A percentile compares a stretch with the other conserved stretches of the same genome.
Conservation (phyloP, 2,113 vertebrate genomes). For the Anseranas semipalmata region DNA sequence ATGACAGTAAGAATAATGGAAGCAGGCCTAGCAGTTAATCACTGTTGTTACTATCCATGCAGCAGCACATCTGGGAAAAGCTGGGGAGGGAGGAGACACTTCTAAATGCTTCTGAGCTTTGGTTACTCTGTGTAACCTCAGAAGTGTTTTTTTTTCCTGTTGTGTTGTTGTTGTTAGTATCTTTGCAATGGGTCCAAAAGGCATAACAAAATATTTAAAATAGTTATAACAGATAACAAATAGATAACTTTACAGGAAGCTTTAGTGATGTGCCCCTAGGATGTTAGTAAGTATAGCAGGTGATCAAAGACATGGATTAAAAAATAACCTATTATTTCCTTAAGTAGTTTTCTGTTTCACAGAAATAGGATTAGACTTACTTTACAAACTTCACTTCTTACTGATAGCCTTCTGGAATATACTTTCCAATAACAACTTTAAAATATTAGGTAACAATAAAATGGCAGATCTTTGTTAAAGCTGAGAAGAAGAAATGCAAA, state of each 20-base stretch:
- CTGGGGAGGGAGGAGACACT: background rate
- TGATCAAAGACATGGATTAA: background rate
- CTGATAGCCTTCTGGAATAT: background rate
- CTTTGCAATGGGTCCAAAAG: background rate
- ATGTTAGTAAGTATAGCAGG: background rate
- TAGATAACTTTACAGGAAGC: background rate
- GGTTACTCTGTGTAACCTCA: background rate
- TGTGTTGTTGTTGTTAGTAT: background rate
- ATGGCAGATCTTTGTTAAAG: background rate
- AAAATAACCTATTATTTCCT: background rate
- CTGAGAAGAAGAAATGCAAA: slow-evolving; percentile 2
- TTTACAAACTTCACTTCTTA: background rate
- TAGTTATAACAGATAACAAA: background rate
- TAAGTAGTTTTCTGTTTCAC: background rate
- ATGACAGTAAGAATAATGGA: background rate
- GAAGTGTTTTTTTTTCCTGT: background rate
- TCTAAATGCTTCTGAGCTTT: background rate
- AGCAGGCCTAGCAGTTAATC: background rate
- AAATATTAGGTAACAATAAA: background rate
- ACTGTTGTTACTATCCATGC: background rate
- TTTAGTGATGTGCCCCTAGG: background rate
- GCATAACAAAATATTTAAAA: background rate
- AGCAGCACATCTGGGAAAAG: background rate
- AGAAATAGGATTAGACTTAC: background rate
- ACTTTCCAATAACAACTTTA: background rate